Percentiles rank a stretch among this genome's conserved stretches.
Conservation (phyloP, 2,113 vertebrate species). For the Aphelocoma coerulescens region DNA sequence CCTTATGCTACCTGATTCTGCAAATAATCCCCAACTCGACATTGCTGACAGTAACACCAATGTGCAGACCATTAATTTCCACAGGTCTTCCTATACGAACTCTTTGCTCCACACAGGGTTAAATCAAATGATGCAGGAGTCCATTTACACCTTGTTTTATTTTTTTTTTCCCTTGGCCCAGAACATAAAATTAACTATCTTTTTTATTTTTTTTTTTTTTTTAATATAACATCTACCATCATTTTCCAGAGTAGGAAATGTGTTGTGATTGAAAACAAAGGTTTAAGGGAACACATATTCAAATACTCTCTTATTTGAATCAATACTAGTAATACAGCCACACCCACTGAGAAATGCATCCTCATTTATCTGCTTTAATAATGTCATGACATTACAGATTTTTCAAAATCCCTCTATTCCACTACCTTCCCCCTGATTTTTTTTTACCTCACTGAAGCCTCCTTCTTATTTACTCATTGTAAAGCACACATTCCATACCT, state of each 20-base stretch:
- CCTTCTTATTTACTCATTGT: neutral
- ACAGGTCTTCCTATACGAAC: neutral
- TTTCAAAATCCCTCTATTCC: neutral
- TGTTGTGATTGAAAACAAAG: neutral
- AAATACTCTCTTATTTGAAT: neutral
- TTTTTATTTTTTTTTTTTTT: neutral
- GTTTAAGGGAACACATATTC: accelerated
- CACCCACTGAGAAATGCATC: neutral
- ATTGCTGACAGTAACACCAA: neutral
- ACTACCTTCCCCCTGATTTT: neutral
- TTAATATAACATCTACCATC: neutral
- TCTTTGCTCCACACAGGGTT: neutral
- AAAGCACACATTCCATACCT: neutral
- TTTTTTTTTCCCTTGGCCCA: accelerated
- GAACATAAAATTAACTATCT: neutral
- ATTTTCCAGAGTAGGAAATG: neutral
- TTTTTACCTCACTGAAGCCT: neutral
- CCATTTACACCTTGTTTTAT: neutral
- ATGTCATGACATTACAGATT: neutral
- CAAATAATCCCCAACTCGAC: neutral
- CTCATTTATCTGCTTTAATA: neutral
- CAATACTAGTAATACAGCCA: neutral
- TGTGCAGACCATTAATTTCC: neutral
- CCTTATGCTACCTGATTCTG: neutral
- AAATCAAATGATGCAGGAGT: neutral